Evolutionary conservation across 2,113 vertebrate genomes (phyloP).

Genomic region (Myiagra hebetior): DNA sequence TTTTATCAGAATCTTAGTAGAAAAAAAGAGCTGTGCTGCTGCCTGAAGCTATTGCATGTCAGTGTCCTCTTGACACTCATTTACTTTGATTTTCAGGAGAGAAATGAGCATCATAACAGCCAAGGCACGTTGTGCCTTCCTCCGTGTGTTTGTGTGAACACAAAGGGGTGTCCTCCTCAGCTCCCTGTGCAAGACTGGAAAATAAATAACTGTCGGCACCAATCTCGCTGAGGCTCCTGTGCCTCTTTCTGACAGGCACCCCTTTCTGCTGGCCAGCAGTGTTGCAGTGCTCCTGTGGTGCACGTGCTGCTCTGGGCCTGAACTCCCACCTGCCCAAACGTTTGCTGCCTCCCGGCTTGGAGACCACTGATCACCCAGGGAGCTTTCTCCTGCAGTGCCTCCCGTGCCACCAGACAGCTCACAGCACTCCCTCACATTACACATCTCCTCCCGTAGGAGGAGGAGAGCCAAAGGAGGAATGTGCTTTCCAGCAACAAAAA

Average conservation of each 20-base stretch:
- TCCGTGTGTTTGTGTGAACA: not conserved
- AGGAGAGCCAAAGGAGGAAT: not conserved
- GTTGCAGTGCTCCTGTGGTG: not conserved
- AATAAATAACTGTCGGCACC: not conserved
- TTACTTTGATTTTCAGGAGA: slow-evolving; percentile 9
- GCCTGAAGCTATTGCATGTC: not conserved
- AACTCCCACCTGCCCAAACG: not conserved
- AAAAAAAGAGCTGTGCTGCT: not conserved
- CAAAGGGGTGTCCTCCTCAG: not conserved
- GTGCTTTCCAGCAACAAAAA: not conserved
- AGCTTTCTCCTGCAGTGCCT: not conserved
- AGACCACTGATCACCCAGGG: not conserved
- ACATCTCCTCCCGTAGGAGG: accelerated
- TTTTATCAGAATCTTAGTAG: not conserved
- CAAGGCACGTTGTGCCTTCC: not conserved
- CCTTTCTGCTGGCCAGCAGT: not conserved
- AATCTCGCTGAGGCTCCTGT: not conserved
- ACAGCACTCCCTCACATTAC: not conserved
- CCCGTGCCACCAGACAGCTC: not conserved
- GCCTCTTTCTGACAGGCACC: not conserved
- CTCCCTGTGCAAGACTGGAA: not conserved
- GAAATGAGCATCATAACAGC: not conserved
- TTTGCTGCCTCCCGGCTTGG: not conserved
- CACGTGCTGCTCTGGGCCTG: not conserved
- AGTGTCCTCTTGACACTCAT: slow-evolving; percentile 9